Evolutionary conservation across 2,797 vertebrate genomes (phyloP).

Genomic region (Momotus momota): DNA sequence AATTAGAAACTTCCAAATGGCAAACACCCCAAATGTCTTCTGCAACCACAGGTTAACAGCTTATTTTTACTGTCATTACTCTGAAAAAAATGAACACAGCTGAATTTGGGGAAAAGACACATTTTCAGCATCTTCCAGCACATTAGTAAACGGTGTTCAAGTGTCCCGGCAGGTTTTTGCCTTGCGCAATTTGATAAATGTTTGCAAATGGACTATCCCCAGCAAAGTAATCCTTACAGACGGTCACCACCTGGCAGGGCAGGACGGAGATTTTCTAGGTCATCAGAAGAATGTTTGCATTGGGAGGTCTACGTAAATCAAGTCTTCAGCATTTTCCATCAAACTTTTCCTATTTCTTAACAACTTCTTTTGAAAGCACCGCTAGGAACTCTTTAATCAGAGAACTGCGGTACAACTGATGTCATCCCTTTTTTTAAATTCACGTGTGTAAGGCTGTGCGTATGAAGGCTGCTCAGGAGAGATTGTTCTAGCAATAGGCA

Average conservation of each 20-base stretch:
- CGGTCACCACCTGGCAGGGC: conserved; percentile 13
- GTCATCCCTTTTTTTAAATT: conserved; percentile 74
- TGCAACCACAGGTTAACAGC: neutral
- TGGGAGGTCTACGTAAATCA: conserved; percentile 52
- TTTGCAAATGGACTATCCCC: conserved; percentile 13
- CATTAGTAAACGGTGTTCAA: neutral
- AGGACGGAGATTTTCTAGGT: neutral
- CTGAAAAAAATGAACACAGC: neutral
- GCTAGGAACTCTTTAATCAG: conserved; percentile 30
- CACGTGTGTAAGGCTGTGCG: conserved; percentile 56
- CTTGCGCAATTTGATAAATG: conserved; percentile 40
- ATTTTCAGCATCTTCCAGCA: neutral
- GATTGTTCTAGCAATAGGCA: conserved; percentile 52
- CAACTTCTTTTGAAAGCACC: neutral
- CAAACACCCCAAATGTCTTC: neutral
- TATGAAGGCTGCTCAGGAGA: conserved; percentile 55
- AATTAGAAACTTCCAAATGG: neutral
- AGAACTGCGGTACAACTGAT: conserved; percentile 46
- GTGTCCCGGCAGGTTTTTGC: neutral
- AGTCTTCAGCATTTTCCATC: neutral
- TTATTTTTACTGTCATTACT: neutral
- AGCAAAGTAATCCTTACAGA: neutral
- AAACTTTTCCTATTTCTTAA: conserved; percentile 26
- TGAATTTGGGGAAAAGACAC: neutral
- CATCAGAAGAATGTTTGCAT: neutral